phyloP scores from a whole-genome alignment of 1,140 invertebrate species.

The Gryllus bimaculatus region DNA sequence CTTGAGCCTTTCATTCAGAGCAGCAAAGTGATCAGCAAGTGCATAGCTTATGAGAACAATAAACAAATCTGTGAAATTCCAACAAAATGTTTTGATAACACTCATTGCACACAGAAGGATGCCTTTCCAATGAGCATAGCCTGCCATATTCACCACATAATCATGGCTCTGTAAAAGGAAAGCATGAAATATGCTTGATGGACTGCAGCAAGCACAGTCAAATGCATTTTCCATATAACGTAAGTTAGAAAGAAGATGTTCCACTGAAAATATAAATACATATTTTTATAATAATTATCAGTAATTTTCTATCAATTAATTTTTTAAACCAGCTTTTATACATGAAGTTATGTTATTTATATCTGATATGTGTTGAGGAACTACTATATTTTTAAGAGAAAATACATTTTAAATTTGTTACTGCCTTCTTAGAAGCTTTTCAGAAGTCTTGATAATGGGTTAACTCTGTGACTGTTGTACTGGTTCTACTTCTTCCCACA shows the following conservation, averaged over 20 bases:
- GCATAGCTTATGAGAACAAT: neutral
- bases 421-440: too few species aligned
- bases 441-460: too few species aligned
- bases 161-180: neutral
- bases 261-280: neutral
- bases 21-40: neutral
- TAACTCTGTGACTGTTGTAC: too few species aligned
- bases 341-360: too few species aligned
- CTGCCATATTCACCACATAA: neutral
- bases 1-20: neutral
- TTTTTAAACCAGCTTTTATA: too few species aligned
- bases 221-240: neutral
- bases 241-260: neutral
- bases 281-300: too few species aligned
- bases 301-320: too few species aligned
- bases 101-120: neutral
- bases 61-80: neutral
- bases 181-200: neutral
- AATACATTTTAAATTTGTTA: too few species aligned
- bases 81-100: neutral
- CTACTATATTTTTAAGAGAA: too few species aligned
- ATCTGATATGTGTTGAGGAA: too few species aligned
- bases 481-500: too few species aligned
- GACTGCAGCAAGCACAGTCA: neutral
- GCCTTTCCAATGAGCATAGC: neutral